A percentile compares a stretch with the other conserved stretches of the same genome.
Conservation (phyloP, 1,140 invertebrate genomes). For the Monomorium pharaonis region DNA sequence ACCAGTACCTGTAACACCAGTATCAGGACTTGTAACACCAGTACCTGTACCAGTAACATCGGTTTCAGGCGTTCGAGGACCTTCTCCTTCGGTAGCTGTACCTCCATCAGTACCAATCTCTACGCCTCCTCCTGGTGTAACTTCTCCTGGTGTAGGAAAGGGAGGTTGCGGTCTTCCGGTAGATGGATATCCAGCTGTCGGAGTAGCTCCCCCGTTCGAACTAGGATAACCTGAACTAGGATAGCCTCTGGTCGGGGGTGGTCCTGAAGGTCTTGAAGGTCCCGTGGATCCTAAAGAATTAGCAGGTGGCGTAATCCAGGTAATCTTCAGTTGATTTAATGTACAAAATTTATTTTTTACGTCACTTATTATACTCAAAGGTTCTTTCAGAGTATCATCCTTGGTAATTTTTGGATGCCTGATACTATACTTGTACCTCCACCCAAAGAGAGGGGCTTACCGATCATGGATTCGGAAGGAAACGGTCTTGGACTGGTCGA, state of each 20-base stretch:
- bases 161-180: slow-evolving; percentile 65
- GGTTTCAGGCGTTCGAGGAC: not conserved
- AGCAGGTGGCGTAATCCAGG: not conserved
- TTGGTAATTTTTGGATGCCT: not conserved
- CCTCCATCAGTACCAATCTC: not conserved
- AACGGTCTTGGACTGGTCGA: slow-evolving; percentile 61
- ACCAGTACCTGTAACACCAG: not conserved
- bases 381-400: not conserved
- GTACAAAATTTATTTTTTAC: not conserved
- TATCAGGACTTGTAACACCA: too few species aligned
- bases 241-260: not conserved
- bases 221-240: slow-evolving; percentile 71
- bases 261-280: not conserved
- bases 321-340: not conserved
- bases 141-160: slow-evolving; percentile 13
- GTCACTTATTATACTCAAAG: not conserved
- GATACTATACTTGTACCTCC: not conserved
- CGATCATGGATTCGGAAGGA: slow-evolving; percentile 44
- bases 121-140: too few species aligned
- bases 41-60: too few species aligned
- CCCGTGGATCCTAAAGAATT: not conserved
- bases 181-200: slow-evolving; percentile 15
- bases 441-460: not conserved
- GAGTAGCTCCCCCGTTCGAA: not conserved
- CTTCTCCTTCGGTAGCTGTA: not conserved